These are phyloP conservation scores for Brachypteracias leptosomus DNA, from an alignment of 2,113 vertebrate species.

Conservation along the genomic window DNA sequence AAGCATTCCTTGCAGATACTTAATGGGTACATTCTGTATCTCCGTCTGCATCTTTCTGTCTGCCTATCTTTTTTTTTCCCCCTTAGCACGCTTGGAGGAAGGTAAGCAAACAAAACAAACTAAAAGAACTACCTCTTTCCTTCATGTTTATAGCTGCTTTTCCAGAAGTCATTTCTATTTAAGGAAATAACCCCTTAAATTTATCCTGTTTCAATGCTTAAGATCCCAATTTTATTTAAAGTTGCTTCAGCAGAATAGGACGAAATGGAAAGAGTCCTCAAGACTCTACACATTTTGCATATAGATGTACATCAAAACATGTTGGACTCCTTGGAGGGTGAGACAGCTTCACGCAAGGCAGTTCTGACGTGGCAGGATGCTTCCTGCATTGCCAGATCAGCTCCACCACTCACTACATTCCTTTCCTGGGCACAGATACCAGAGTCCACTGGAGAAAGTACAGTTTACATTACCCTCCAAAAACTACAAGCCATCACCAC, in stretches of 20 bases:
- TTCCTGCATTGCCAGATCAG: accelerated
- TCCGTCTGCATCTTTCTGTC: slow-evolving; percentile 24
- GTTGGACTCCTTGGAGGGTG: neutral
- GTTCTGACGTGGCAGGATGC: neutral
- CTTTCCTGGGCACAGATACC: neutral
- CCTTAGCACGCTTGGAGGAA: neutral
- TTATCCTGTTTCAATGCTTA: neutral
- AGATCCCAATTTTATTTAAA: neutral
- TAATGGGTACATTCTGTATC: slow-evolving; percentile 12
- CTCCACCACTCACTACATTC: accelerated
- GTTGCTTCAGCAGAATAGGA: neutral
- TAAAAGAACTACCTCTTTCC: neutral
- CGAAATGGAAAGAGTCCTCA: neutral
- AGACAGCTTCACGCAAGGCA: neutral
- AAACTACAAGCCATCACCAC: neutral
- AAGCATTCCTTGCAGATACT: slow-evolving; percentile 11
- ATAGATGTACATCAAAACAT: neutral
- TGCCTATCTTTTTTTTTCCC: neutral
- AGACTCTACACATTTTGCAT: neutral
- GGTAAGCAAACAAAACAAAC: neutral
- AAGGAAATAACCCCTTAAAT: neutral
- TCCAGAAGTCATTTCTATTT: neutral
- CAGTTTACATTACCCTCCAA: neutral
- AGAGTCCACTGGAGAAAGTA: neutral
- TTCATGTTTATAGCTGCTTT: neutral